Evolutionary conservation across 2,888 invertebrate species (phyloP).

Genomic region (Hypomecis punctinalis): DNA sequence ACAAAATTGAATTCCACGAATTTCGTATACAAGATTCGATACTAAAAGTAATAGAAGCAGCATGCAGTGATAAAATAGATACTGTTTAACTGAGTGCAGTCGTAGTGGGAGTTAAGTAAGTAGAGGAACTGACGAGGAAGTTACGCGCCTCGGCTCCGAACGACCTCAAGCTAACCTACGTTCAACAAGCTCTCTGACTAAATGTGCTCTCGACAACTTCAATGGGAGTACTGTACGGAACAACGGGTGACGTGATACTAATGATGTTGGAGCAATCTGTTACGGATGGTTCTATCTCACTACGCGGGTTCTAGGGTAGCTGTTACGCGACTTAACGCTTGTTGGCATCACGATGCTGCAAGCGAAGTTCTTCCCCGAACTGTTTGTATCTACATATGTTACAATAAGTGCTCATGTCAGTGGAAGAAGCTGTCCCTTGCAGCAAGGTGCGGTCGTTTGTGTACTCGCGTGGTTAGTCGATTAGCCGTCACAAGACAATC

Average conservation of each 20-base stretch:
- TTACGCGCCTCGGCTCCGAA: constrained; percentile 72
- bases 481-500: constrained; percentile 79
- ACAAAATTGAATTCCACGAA: constrained; percentile 50
- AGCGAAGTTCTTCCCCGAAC: constrained; percentile 50
- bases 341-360: constrained; percentile 79
- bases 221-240: constrained; percentile 76
- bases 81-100: constrained; percentile 77
- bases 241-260: constrained; percentile 79
- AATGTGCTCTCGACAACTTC: constrained; percentile 78
- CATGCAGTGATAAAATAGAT: constrained; percentile 80
- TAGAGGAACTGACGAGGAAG: constrained; percentile 70
- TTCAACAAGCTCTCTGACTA: constrained; percentile 81
- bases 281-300: constrained; percentile 79
- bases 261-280: constrained; percentile 78
- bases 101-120: constrained; percentile 66
- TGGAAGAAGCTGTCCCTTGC: constrained; percentile 60
- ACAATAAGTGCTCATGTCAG: constrained; percentile 18
- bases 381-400: constrained; percentile 13
- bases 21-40: constrained; percentile 64
- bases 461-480: constrained; percentile 83
- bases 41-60: constrained; percentile 76
- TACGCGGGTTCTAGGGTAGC: constrained; percentile 82
- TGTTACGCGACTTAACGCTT: constrained; percentile 81
- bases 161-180: constrained; percentile 81
- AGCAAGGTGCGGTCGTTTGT: constrained; percentile 80